These are phyloP conservation scores for Aleiodes sp. DNA, from an alignment of 1,140 invertebrate genomes.

Conservation along the genomic window DNA sequence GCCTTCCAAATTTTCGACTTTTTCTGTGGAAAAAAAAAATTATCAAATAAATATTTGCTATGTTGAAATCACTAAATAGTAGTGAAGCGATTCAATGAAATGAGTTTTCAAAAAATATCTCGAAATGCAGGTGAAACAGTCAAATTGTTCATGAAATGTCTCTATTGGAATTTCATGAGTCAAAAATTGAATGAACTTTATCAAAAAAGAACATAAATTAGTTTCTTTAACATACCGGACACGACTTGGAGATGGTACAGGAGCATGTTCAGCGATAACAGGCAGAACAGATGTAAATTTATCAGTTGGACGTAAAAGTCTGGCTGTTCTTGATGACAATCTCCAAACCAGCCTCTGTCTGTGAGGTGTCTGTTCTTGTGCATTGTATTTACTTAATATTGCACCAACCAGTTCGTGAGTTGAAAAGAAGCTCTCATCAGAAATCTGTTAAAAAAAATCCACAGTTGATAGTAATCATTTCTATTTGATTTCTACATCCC, in stretches of 20 bases:
- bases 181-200: too few species aligned
- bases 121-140: too few species aligned
- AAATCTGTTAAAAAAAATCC: slow-evolving; percentile 67
- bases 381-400: slow-evolving; percentile 76
- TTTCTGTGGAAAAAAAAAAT: not conserved
- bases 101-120: too few species aligned
- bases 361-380: slow-evolving; percentile 74
- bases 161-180: too few species aligned
- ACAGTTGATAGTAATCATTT: slow-evolving; percentile 5
- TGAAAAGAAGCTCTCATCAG: slow-evolving; percentile 70
- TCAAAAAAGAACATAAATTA: too few species aligned
- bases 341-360: slow-evolving; percentile 80
- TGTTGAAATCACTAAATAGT: not conserved
- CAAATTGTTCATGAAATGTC: too few species aligned
- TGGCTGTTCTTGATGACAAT: slow-evolving; percentile 72
- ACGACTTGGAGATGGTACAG: slow-evolving; percentile 65
- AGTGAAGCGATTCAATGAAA: too few species aligned
- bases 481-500: not conserved
- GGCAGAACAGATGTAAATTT: slow-evolving; percentile 76
- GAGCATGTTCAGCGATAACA: slow-evolving; percentile 76
- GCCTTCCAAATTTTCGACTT: slow-evolving; percentile 21
- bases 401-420: slow-evolving; percentile 70
- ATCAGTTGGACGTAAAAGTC: slow-evolving; percentile 78
- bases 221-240: slow-evolving; percentile 67
- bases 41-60: not conserved